Conservation (phyloP, 2,113 vertebrate species). For the Agelaius phoeniceus region DNA sequence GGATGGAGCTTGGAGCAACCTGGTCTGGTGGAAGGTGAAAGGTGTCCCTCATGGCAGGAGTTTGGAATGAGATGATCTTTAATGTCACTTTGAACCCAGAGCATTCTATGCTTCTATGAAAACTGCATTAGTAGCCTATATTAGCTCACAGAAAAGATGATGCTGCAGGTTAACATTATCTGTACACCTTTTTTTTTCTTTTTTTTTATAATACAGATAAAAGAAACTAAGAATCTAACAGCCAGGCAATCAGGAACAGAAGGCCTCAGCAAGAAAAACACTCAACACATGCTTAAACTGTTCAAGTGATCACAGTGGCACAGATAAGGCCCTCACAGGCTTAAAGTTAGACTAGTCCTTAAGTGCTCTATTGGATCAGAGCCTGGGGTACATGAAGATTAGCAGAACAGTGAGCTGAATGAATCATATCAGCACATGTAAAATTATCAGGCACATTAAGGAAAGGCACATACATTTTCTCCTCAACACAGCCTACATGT, state of each 20-base stretch:
- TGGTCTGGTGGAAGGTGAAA: not conserved
- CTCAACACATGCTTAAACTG: not conserved
- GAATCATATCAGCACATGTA: not conserved
- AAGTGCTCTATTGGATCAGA: constrained; percentile 23
- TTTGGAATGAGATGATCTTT: not conserved
- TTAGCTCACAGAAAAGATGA: not conserved
- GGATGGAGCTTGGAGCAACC: not conserved
- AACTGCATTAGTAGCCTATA: not conserved
- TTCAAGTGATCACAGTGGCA: not conserved
- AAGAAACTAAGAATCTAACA: not conserved
- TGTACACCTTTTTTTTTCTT: not conserved
- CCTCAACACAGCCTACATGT: not conserved
- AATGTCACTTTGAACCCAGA: not conserved
- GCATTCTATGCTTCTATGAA: not conserved
- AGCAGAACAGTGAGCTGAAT: not conserved
- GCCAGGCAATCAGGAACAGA: not conserved
- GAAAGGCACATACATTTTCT: not conserved
- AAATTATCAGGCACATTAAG: not conserved
- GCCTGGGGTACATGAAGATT: not conserved
- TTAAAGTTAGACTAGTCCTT: not conserved
- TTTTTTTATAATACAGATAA: not conserved
- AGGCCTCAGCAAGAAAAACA: not conserved
- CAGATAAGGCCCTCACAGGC: not conserved
- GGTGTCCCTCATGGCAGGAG: not conserved
- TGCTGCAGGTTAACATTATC: not conserved